These are phyloP conservation scores for Rhagoletis pomonella DNA, from an alignment of 1,140 invertebrate species.

Conservation along the genomic window DNA sequence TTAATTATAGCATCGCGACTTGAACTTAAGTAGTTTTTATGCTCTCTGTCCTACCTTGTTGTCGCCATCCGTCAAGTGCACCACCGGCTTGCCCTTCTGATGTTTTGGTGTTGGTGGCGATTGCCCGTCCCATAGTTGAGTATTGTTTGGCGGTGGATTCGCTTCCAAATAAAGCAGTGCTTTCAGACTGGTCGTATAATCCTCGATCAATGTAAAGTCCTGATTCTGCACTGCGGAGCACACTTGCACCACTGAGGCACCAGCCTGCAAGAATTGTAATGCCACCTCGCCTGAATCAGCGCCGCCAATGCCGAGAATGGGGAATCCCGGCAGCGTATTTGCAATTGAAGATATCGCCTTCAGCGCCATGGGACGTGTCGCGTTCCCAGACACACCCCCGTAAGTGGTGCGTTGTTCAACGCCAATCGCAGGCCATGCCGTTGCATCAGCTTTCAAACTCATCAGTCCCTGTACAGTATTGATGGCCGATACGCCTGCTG, in stretches of 20 bases:
- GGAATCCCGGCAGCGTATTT: conserved; percentile 88
- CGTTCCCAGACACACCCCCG: conserved; percentile 97
- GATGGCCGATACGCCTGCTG: conserved; percentile 96
- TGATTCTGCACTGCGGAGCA: conserved; percentile 99
- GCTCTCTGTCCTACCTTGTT: conserved; percentile 78
- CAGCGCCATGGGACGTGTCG: conserved; percentile 93
- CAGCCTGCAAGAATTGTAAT: conserved; percentile 93
- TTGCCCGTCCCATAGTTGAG: conserved; percentile 92
- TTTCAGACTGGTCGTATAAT: conserved; percentile 94
- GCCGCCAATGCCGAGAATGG: conserved; percentile 96
- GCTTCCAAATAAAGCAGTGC: conserved; percentile 89
- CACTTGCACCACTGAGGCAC: conserved; percentile 93
- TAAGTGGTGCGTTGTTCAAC: conserved; percentile 90
- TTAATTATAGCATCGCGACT: background rate
- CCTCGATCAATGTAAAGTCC: conserved; percentile 96
- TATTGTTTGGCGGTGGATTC: conserved; percentile 76
- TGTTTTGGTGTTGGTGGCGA: conserved; percentile 91
- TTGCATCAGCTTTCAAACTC: conserved; percentile 86
- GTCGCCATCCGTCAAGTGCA: conserved; percentile 78
- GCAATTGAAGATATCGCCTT: conserved; percentile 91
- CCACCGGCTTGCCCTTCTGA: conserved; percentile 93
- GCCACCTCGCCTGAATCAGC: conserved; percentile 97
- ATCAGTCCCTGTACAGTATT: conserved; percentile 97
- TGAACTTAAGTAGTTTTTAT: background rate
- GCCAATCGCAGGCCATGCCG: conserved; percentile 94